Conservation (phyloP, 2,113 vertebrate genomes). For the Castor canadensis region DNA sequence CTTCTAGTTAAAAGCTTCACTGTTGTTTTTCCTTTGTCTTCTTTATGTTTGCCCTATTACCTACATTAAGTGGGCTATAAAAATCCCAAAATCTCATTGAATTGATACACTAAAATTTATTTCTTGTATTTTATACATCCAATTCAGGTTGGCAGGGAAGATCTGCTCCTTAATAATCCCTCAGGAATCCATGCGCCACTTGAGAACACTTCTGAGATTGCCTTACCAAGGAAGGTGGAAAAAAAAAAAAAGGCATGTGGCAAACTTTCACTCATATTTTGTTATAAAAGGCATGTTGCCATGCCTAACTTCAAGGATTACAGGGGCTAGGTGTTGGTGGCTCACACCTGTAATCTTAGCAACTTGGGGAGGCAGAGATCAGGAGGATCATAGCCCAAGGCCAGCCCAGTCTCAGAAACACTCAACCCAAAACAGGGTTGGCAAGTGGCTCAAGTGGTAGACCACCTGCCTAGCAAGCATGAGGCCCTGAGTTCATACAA, state of each 20-base stretch:
- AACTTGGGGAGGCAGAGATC: no score
- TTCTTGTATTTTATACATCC: neutral
- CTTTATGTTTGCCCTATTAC: neutral
- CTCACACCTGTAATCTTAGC: no score
- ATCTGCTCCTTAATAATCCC: neutral
- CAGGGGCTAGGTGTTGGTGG: no score
- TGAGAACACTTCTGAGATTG: neutral
- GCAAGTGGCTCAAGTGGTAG: no score
- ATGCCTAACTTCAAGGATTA: neutral
- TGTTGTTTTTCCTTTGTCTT: neutral
- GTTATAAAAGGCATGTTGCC: neutral
- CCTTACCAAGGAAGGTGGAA: neutral
- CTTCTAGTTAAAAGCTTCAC: neutral
- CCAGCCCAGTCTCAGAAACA: no score
- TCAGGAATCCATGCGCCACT: neutral
- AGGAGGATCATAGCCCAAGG: no score
- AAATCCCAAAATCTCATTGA: neutral
- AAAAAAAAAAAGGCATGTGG: neutral
- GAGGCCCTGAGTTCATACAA: no score
- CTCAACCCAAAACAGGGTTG: no score
- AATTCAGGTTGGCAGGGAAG: neutral
- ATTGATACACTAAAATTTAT: neutral
- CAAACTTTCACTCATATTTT: slow-evolving; percentile 33
- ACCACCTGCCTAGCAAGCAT: no score
- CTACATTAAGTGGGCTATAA: neutral